Conservation (phyloP, 2,113 vertebrate genomes). For the Hiodon tergisus region DNA sequence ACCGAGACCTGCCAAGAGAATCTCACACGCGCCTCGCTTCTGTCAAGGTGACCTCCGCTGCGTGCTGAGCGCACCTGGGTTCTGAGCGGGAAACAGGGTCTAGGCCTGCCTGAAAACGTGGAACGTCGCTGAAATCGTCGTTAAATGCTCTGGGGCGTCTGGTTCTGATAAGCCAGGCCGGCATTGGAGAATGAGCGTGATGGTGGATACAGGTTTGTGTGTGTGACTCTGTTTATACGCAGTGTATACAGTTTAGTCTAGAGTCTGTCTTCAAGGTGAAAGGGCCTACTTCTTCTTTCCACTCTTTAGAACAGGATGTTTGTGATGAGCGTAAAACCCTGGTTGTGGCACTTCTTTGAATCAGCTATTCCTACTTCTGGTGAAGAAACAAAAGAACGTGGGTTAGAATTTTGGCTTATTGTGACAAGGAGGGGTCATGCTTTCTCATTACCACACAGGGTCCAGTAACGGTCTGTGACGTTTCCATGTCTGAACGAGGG, state of each 20-base stretch:
- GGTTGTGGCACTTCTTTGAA: not conserved
- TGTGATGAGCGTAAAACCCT: not conserved
- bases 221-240: slow-evolving; percentile 17
- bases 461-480: too few species aligned
- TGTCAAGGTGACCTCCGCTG: slow-evolving; percentile 1
- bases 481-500: too few species aligned
- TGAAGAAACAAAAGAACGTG: not conserved
- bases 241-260: slow-evolving; percentile 29
- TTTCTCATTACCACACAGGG: too few species aligned
- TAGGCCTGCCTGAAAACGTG: not conserved
- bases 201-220: not conserved
- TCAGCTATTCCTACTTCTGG: slow-evolving; percentile 8
- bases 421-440: too few species aligned
- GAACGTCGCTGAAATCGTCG: too few species aligned
- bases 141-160: not conserved
- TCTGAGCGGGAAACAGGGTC: too few species aligned
- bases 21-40: not conserved
- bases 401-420: too few species aligned
- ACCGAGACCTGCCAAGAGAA: not conserved
- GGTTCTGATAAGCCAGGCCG: not conserved
- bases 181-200: not conserved
- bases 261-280: not conserved
- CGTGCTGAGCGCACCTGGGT: not conserved
- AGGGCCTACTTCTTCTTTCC: not conserved
- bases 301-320: not conserved